These are phyloP conservation scores for Petrocephalus sullivani DNA, from an alignment of 2,797 vertebrate species.

Conservation along the genomic window DNA sequence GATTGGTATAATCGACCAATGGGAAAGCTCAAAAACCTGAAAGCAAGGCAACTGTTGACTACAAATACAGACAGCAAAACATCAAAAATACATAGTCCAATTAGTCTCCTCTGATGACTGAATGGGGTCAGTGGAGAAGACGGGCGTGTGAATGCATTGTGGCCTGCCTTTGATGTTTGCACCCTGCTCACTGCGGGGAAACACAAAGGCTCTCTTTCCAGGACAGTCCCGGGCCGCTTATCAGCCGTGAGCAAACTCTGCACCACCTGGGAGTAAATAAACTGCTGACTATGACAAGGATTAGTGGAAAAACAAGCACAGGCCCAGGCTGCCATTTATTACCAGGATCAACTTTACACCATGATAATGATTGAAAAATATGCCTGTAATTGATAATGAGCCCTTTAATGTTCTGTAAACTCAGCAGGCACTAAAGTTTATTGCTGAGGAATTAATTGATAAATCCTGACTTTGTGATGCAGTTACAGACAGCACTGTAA, in stretches of 20 bases:
- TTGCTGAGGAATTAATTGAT: slow-evolving; percentile 53
- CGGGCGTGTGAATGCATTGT: slow-evolving; percentile 41
- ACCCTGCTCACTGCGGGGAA: background rate
- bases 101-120: background rate
- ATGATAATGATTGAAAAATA: slow-evolving; percentile 53
- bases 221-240: slow-evolving; percentile 43
- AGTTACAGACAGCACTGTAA: background rate
- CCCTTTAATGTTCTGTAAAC: slow-evolving; percentile 42
- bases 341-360: slow-evolving; percentile 41
- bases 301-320: slow-evolving; percentile 43
- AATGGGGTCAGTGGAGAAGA: background rate
- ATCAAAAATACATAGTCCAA: background rate
- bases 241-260: slow-evolving; percentile 49
- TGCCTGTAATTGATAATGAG: slow-evolving; percentile 41
- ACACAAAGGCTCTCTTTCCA: slow-evolving; percentile 42
- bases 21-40: background rate
- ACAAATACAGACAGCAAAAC: background rate
- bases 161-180: slow-evolving; percentile 44
- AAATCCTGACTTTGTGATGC: slow-evolving; percentile 18
- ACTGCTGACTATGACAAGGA: slow-evolving; percentile 32
- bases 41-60: too few species aligned
- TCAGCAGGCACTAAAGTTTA: slow-evolving; percentile 50
- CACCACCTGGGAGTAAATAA: slow-evolving; percentile 46
- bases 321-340: slow-evolving; percentile 43
- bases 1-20: background rate